Conservation (phyloP, 2,113 vertebrate species). For the Phalacrocorax carbo region DNA sequence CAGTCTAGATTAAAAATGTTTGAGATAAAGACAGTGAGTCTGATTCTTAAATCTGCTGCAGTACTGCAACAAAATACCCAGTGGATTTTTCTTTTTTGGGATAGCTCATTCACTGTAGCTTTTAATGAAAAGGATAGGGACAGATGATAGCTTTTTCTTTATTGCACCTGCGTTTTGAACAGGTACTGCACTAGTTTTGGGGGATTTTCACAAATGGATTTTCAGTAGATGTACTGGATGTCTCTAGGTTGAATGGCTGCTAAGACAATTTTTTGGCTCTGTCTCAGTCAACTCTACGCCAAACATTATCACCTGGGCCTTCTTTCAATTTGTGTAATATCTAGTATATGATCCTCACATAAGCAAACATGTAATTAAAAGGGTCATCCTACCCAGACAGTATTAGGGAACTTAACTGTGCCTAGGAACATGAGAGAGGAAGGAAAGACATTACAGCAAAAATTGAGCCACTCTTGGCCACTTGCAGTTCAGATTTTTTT, state of each 20-base stretch:
- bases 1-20: background rate
- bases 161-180: background rate
- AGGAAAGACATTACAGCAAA: background rate
- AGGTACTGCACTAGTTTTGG: background rate
- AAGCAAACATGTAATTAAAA: background rate
- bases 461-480: background rate
- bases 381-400: background rate
- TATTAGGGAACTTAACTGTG: background rate
- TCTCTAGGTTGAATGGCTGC: background rate
- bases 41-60: background rate
- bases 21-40: background rate
- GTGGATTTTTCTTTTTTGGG: background rate
- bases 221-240: background rate
- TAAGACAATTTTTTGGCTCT: background rate
- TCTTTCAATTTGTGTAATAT: background rate
- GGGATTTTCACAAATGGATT: background rate
- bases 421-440: background rate
- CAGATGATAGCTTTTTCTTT: background rate
- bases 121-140: background rate
- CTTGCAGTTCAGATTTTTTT: background rate
- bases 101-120: background rate
- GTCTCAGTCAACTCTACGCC: background rate
- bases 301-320: background rate
- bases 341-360: background rate
- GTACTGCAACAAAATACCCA: background rate